Evolutionary conservation across 2,888 invertebrate species (phyloP), one percentile per base, ranked within the genome.

Genomic region (Ennomos erosarius): DNA sequence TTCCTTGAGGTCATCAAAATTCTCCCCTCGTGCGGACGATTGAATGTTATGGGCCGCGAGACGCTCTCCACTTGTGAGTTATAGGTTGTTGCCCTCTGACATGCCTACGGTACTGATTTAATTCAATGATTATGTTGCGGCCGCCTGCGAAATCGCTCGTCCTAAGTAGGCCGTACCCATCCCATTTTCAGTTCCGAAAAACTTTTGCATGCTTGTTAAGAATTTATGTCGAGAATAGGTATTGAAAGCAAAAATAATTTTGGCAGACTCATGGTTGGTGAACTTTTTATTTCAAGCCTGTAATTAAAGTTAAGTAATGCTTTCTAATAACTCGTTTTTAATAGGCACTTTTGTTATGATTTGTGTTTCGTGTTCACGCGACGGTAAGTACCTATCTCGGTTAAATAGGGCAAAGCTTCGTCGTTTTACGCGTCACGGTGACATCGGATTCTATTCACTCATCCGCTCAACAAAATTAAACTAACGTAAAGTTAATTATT

Each of bases 11-110:
- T 89, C 88, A 90, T 90, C 88, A 88, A 84, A 88, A 90, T 90
- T 89, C 90, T 82, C 80, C 85, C 87, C 82, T 84, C 88, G 90
- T 82, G 71, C 85, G 81, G 82, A 85, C 90, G 90, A 90, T 90
- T 90, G 90, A 90, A 90, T 90, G 90, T 89, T 90, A 89, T 88
- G 87, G 85, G 83, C 87, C 86, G 84, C 82, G 85, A 85, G 88
- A 84, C 83, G 84, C 84, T 84, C 87, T 85, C 84, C 79, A 82
- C 83, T 84, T 82, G 79, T 84, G 82, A 89, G 81, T 88, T 90
- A 89, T 87, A 77, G 81, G 76, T 84, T 82, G 82, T 82, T 85
- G 79, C 80, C 78, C 78, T 78, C 82, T 81, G 81, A 83, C 85
- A 81, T 84, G 81, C 83, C 82, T 78, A 79, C 82, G 78, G 78